Conservation (phyloP, 2,113 vertebrate species). For the Glaucidium brasilianum region DNA sequence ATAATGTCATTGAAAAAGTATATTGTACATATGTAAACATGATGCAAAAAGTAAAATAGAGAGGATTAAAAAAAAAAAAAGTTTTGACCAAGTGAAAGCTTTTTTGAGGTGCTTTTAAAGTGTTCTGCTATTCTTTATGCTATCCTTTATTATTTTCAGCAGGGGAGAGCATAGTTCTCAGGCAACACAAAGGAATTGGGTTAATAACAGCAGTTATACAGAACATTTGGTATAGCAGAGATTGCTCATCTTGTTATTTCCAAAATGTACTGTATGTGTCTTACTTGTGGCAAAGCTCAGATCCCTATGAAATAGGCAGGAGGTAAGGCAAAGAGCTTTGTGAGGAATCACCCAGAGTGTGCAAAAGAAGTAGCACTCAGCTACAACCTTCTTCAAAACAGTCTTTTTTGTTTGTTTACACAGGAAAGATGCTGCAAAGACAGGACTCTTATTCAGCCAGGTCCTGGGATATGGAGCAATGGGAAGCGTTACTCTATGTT, state of each 20-base stretch:
- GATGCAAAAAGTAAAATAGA: neutral
- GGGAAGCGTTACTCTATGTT: neutral
- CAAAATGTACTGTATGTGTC: neutral
- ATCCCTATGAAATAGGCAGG: neutral
- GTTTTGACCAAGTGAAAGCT: neutral
- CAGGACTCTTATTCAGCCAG: neutral
- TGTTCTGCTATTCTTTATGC: neutral
- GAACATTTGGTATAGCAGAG: neutral
- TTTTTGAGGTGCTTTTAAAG: neutral
- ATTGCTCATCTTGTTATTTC: neutral
- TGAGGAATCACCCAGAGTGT: neutral
- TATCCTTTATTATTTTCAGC: neutral
- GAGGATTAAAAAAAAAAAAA: neutral
- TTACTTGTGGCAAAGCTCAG: neutral
- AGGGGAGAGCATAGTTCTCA: neutral
- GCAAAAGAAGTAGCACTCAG: neutral
- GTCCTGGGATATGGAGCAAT: neutral
- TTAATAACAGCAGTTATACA: constrained; percentile 12
- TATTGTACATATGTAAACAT: neutral
- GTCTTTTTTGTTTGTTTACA: neutral
- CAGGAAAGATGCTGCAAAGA: neutral
- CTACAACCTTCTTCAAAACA: neutral
- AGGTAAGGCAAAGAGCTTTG: neutral
- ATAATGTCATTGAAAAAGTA: neutral
- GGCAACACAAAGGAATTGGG: neutral